phyloP scores from a whole-genome alignment of 2,888 invertebrate genomes.

The Phymatocera aterrima region DNA sequence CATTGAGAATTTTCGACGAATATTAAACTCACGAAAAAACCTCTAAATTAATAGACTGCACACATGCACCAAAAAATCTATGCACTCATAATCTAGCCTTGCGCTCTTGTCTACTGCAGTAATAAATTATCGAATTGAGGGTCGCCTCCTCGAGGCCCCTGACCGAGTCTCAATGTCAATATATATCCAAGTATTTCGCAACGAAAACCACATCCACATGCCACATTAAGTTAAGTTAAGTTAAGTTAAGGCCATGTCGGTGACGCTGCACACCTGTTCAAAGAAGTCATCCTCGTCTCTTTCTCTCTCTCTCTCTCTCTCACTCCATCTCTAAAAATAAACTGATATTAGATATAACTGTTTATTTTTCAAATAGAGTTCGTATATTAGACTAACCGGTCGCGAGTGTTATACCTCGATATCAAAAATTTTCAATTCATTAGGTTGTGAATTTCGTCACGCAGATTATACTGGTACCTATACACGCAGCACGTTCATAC shows the following conservation, averaged over 20 bases:
- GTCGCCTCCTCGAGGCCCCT: not conserved
- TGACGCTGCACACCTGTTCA: conserved; percentile 29
- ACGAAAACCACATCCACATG: not conserved
- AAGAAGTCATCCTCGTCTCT: conserved; percentile 7
- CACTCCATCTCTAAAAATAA: not conserved
- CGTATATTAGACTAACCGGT: not conserved
- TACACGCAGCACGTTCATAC: no score
- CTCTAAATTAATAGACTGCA: not conserved
- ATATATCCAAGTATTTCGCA: not conserved
- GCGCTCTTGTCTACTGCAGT: not conserved
- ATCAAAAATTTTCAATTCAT: not conserved
- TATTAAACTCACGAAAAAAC: not conserved
- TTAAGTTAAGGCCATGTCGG: not conserved
- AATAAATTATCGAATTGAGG: not conserved
- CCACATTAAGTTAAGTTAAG: no score
- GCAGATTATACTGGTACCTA: no score
- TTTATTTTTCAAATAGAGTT: not conserved
- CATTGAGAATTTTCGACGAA: not conserved
- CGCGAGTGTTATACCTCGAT: not conserved
- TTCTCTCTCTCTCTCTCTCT: not conserved
- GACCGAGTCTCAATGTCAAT: conserved; percentile 44
- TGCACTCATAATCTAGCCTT: not conserved
- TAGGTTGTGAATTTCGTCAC: no score
- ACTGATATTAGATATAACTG: not conserved
- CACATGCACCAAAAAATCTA: no score